Percentiles rank a stretch among this genome's conserved stretches.
These are phyloP conservation scores for Parazoanthus darwini DNA, from an alignment of 92 coral and sea anemone genomes.

Conservation along the genomic window DNA sequence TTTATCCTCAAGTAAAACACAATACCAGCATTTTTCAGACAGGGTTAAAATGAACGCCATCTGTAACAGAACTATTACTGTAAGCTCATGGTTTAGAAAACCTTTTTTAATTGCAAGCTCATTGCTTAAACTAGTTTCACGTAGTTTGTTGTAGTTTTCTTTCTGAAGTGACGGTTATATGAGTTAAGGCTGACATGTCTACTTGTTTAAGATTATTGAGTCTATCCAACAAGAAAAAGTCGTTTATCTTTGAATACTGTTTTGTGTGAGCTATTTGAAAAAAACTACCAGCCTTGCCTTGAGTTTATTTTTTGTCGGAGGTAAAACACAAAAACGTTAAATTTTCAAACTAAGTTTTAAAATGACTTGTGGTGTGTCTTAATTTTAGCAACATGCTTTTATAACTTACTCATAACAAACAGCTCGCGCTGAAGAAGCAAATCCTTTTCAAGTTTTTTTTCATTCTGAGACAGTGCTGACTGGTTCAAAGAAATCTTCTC, in stretches of 20 bases:
- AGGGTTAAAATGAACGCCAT: conserved; percentile 2
- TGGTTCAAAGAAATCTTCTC: not conserved
- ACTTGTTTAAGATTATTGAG: not conserved
- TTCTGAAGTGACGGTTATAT: not conserved
- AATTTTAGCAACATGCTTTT: not conserved
- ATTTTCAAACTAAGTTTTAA: not conserved
- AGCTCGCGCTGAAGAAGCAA: not conserved
- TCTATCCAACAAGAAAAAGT: not conserved
- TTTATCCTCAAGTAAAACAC: conserved; percentile 2
- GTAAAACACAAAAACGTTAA: not conserved
- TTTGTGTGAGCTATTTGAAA: not conserved
- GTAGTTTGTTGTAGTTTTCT: not conserved
- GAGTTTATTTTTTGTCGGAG: not conserved
- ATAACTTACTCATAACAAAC: not conserved
- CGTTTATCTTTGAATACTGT: not conserved
- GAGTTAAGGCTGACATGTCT: not conserved
- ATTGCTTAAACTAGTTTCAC: not conserved
- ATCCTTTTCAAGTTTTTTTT: too few species aligned
- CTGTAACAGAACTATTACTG: not conserved
- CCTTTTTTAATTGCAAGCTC: not conserved
- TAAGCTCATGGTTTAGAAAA: not conserved
- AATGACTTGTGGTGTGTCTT: not conserved
- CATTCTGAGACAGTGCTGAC: not conserved
- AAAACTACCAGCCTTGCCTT: not conserved
- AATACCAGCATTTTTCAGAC: not conserved